These are phyloP conservation scores for Ostrea edulis DNA, from an alignment of 1,140 invertebrate species.

Conservation along the genomic window DNA sequence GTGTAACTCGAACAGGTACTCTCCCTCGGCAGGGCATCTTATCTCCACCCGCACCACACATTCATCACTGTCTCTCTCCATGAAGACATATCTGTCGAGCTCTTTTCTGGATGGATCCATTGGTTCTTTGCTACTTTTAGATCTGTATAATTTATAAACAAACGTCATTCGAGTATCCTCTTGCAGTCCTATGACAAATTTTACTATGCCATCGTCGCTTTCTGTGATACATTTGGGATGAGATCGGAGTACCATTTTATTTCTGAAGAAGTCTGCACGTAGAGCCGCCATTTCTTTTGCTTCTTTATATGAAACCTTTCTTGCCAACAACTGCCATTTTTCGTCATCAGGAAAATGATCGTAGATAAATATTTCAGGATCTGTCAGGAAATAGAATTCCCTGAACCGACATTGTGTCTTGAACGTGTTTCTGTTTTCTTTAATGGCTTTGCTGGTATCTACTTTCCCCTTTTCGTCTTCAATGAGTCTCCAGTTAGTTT, in stretches of 20 bases:
- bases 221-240: constrained; percentile 56
- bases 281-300: constrained; percentile 62
- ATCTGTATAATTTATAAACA: constrained; percentile 64
- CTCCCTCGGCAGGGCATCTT: constrained; percentile 61
- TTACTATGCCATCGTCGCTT: constrained; percentile 57
- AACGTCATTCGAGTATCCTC: constrained; percentile 57
- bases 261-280: constrained; percentile 65
- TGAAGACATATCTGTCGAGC: constrained; percentile 65
- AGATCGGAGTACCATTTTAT: constrained; percentile 58
- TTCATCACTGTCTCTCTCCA: constrained; percentile 63
- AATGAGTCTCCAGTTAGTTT: constrained; percentile 67
- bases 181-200: constrained; percentile 56
- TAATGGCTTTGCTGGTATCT: constrained; percentile 46
- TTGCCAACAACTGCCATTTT: constrained; percentile 67
- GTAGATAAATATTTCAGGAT: constrained; percentile 80
- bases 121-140: constrained; percentile 49
- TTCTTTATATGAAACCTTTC: constrained; percentile 64
- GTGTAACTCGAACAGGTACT: constrained; percentile 65
- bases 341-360: constrained; percentile 81
- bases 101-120: constrained; percentile 51
- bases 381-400: constrained; percentile 80
- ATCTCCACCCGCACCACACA: constrained; percentile 60
- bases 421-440: constrained; percentile 57
- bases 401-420: constrained; percentile 68
- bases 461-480: constrained; percentile 65